Evolutionary conservation across 1,140 invertebrate genomes (phyloP).

Genomic region (Maconellicoccus hirsutus): DNA sequence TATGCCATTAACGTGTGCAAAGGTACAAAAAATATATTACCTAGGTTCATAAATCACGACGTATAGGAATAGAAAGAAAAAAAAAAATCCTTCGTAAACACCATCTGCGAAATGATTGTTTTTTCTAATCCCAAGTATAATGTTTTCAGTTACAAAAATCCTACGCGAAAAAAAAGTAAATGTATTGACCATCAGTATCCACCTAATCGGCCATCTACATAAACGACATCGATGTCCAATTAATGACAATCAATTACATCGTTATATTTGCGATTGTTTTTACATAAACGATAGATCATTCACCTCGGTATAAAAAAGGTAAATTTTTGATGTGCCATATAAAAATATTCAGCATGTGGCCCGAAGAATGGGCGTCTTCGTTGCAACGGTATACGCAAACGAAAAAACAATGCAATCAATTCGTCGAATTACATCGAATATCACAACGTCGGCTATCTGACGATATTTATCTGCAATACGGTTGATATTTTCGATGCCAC

Average conservation of each 20-base stretch:
- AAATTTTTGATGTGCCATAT: background rate
- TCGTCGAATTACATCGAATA: background rate
- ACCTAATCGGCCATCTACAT: background rate
- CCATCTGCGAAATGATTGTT: background rate
- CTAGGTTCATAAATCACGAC: background rate
- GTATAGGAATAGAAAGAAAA: background rate
- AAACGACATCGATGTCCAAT: background rate
- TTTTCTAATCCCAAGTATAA: background rate
- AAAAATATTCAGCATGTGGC: conserved; percentile 8
- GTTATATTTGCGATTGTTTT: background rate
- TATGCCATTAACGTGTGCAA: background rate
- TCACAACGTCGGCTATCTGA: conserved; percentile 2
- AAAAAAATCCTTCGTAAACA: background rate
- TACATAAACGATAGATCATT: background rate
- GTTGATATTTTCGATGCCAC: conserved; percentile 3
- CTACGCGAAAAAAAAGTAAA: background rate
- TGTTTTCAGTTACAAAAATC: background rate
- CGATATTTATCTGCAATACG: conserved; percentile 3
- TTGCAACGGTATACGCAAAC: background rate
- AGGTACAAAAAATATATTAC: background rate
- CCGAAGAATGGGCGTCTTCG: background rate
- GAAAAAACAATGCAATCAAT: conserved; percentile 9
- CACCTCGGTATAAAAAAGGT: background rate
- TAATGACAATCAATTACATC: conserved; percentile 9
- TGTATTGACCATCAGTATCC: background rate